These are phyloP conservation scores for Halictus quadricinctus DNA, from an alignment of 2,888 invertebrate genomes.

Conservation along the genomic window DNA sequence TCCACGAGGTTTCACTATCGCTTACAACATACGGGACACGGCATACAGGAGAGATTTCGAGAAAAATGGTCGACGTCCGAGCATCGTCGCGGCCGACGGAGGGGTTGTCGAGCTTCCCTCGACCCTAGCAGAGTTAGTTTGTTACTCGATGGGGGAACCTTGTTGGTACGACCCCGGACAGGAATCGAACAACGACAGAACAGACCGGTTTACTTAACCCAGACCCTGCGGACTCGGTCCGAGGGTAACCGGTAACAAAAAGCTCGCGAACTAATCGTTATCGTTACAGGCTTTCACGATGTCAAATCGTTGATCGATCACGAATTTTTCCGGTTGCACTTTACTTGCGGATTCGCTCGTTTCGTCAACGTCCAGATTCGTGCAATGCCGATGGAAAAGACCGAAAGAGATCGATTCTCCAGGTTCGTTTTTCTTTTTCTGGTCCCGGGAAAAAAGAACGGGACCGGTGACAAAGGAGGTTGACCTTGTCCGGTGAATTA, in stretches of 20 bases:
- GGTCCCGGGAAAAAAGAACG: not conserved
- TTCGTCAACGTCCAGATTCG: not conserved
- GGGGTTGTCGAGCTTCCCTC: not conserved
- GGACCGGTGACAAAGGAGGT: not conserved
- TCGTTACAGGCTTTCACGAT: too few relatives aligned
- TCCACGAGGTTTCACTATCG: not conserved
- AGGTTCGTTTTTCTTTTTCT: not conserved
- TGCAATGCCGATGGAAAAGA: constrained; percentile 1
- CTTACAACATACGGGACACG: not conserved
- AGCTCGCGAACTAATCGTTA: too few relatives aligned
- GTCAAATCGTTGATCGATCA: not conserved
- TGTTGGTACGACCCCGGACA: not conserved
- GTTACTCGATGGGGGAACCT: not conserved
- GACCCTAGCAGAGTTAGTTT: not conserved
- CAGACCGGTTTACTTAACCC: not conserved
- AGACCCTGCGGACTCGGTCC: not conserved
- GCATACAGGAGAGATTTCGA: not conserved
- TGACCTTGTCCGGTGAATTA: constrained; percentile 21
- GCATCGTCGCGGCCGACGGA: not conserved
- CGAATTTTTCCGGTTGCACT: too few relatives aligned
- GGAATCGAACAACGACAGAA: not conserved
- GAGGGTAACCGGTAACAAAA: not conserved
- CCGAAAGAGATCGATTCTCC: constrained; percentile 8
- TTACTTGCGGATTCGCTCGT: not conserved
- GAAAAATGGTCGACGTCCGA: not conserved